phyloP scores from a whole-genome alignment of 2,113 vertebrate genomes.

The Grallaria varia region DNA sequence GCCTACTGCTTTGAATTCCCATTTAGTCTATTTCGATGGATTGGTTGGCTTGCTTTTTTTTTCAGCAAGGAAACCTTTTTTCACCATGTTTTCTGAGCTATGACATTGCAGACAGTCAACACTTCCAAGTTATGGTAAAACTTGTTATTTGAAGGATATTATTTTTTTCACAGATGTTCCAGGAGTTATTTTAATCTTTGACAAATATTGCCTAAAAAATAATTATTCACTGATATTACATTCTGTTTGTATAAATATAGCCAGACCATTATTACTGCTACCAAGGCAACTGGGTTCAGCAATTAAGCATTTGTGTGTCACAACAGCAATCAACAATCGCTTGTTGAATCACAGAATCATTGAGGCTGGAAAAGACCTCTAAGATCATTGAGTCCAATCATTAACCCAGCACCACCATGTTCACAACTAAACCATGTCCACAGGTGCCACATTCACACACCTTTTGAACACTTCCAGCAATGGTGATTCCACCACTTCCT shows the following conservation, averaged over 20 bases:
- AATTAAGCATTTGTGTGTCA: neutral
- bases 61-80: neutral
- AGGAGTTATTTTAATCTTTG: neutral
- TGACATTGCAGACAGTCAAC: neutral
- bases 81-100: neutral
- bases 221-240: neutral
- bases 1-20: neutral
- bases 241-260: conserved; percentile 14
- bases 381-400: neutral
- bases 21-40: neutral
- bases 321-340: neutral
- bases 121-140: neutral
- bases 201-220: neutral
- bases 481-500: neutral
- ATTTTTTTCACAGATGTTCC: neutral
- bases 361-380: neutral
- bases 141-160: neutral
- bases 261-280: neutral
- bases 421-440: neutral
- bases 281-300: conserved; percentile 16
- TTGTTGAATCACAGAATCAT: neutral
- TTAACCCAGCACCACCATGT: neutral
- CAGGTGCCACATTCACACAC: neutral
- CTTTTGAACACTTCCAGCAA: neutral
- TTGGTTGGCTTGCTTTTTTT: neutral